Base-by-base conservation (phyloP, 2,113 vertebrate species). In the Taxidea taxus region DNA sequence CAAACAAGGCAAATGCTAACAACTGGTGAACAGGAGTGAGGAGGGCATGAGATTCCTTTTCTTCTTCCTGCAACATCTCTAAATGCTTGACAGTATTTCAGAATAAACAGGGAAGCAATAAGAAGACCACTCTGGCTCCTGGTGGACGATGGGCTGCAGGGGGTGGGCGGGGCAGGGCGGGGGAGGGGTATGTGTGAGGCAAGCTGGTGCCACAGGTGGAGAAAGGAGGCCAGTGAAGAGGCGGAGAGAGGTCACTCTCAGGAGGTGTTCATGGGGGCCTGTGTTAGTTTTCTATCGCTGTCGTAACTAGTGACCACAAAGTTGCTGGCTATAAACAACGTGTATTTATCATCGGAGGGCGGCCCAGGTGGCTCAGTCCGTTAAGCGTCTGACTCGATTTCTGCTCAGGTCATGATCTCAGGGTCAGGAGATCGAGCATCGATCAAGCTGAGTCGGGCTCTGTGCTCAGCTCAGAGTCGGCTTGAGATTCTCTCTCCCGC, bases 141-240 rank as follows among this genome's bases (percentile, higher is more conserved):
- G 3, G 51, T 49, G n/a, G 18, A n/a, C 3, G 18, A 47, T 1
- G 21, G 74, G 25, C 44, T 68, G n/a, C 10, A 34, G 34, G 0
- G 10, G 29, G 0, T 15, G 3, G 37, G n/a, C 1, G 49, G n/a
- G n/a, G n/a, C 1, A 39, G n/a, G n/a, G 34, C 3, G 51, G 27
- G 49, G 37, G 23, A 58, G 56, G 56, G 56, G 7, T 56, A 8
- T 0, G 23, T 7, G 8, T 42, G 68, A 31, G n/a, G 31, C 25
- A 56, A 44, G 29, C 31, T 9, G n/a, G 56, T 42, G 15, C 14
- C 21, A 12, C 7, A 6, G 0, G 10, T 20, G 21, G 14, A n/a
- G n/a, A n/a, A n/a, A n/a, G n/a, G n/a, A 58, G 1, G 1, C 4
- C 34, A 3, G 39, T 2, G 6, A 37, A 20, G 27, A 18, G 20